phyloP scores from a whole-genome alignment of 2,797 vertebrate species.

The Gobio occitaniae region DNA sequence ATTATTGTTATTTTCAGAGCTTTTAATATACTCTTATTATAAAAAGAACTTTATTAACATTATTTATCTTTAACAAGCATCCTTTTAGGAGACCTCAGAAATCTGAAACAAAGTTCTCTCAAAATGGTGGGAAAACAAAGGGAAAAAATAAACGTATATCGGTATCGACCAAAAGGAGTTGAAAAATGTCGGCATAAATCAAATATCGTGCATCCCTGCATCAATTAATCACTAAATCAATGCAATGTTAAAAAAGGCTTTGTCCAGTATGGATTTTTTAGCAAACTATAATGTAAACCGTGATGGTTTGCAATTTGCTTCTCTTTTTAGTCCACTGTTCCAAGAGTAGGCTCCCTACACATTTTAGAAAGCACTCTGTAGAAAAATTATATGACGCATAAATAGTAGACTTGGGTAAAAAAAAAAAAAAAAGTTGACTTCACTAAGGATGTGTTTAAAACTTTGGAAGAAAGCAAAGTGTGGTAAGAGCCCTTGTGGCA shows the following conservation, averaged over 20 bases:
- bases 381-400: constrained; percentile 9
- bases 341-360: neutral
- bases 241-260: neutral
- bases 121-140: no score
- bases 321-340: neutral
- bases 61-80: no score
- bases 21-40: no score
- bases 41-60: no score
- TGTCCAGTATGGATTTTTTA: neutral
- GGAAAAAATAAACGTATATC: no score
- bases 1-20: no score
- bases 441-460: neutral
- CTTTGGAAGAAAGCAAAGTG: neutral
- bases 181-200: no score
- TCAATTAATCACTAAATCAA: neutral
- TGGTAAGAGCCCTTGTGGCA: neutral
- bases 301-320: neutral
- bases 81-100: no score
- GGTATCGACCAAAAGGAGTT: no score
- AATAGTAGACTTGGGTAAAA: neutral
- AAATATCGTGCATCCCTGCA: no score
- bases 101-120: no score
- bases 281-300: neutral
- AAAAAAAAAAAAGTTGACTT: neutral
- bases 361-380: constrained; percentile 5